Evolutionary conservation across 1,140 invertebrate species (phyloP), one percentile per base, ranked within the genome.

Genomic region (Drosophila paulistorum): DNA sequence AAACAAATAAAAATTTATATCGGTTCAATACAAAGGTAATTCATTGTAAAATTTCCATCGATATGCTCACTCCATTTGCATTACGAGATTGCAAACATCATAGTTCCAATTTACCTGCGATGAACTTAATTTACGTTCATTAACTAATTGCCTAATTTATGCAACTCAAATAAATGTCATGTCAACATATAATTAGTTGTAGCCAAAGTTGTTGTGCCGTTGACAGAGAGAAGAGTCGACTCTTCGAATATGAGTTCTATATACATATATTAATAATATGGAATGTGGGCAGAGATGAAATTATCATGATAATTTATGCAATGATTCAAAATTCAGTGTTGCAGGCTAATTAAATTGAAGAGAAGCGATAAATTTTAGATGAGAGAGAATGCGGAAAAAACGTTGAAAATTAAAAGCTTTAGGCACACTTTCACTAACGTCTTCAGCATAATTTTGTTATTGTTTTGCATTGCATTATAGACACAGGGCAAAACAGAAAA

Each of bases 101-200:
- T 58, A 57, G 58, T 41, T 57, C 23, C 59, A 71, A 68, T 64
- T 45, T 55, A 51, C 58, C 68, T 51, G 37, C 64, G 51, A 69
- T 66, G 62, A 83, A 86, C 79, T 86, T 86, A 67, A 87, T 86
- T 82, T 77, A 61, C 76, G 79, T 62, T 68, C 74, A 63, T 77
- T 79, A 70, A 87, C 83, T 86, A 86, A 86, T 86, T 86, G 83
- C 67, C 76, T 86, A 86, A 86, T 87, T 87, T 86, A 86, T 86
- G 83, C 83, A 86, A 79, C 73, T 77, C 83, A 86, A 86, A 86
- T 86, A 83, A 86, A 87, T 87, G 83, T 74, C 83, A 87, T 74
- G 83, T 86, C 83, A 79, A 77, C 83, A 87, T 74, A 86, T 82
- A 87, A 87, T 86, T 86, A 86, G 79, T 79, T 79, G 69, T 76